phyloP scores from a whole-genome alignment of 2,888 invertebrate species.

The Drosophila subquinaria region DNA sequence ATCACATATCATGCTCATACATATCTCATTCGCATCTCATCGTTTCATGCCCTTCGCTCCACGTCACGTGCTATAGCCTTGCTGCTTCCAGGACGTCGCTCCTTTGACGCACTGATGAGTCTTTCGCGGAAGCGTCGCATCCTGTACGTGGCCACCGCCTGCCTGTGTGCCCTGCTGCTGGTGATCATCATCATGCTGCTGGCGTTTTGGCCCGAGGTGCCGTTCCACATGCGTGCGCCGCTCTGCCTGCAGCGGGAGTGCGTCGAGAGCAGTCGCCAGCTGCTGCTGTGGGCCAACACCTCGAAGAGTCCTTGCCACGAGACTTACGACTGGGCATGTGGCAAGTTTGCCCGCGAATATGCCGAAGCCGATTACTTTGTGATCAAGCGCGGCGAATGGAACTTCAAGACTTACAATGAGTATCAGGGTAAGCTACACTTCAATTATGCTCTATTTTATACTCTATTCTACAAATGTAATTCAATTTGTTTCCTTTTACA shows the following conservation, averaged over 20 bases:
- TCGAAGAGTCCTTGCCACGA: constrained; percentile 83
- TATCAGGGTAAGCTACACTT: constrained; percentile 81
- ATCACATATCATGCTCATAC: constrained; percentile 24
- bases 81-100: constrained; percentile 83
- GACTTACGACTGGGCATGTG: constrained; percentile 85
- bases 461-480: too few species aligned
- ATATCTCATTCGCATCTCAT: constrained; percentile 34
- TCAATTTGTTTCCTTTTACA: constrained; percentile 28
- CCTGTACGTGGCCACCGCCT: constrained; percentile 83
- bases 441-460: too few species aligned
- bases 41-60: constrained; percentile 14
- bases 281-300: constrained; percentile 84
- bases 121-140: constrained; percentile 83
- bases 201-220: constrained; percentile 85
- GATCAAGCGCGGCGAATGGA: constrained; percentile 85
- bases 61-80: constrained; percentile 61
- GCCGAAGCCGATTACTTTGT: constrained; percentile 83
- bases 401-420: constrained; percentile 84
- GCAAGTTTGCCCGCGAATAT: constrained; percentile 84
- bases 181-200: constrained; percentile 83
- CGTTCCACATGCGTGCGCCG: constrained; percentile 83
- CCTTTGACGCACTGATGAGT: constrained; percentile 82
- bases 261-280: constrained; percentile 84
- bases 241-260: constrained; percentile 84
- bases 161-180: constrained; percentile 83